Evolutionary conservation across 2,797 vertebrate species (phyloP), one percentile per base, ranked within the genome.

Genomic region (Pempheris klunzingeri): DNA sequence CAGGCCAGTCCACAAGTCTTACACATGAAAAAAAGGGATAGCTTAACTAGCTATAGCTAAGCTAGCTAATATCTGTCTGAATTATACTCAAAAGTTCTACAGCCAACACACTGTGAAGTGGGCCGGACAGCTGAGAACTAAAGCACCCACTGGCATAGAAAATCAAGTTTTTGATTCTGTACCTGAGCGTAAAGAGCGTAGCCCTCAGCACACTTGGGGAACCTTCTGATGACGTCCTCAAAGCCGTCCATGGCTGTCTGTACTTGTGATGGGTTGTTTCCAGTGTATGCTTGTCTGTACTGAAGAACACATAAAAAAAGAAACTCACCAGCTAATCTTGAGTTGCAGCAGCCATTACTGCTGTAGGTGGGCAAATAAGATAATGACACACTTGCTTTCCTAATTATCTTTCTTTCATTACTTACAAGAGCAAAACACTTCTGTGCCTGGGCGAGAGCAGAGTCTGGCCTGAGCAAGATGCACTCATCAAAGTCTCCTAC

Each of bases 221-320:
- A 99, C 90, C 95, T 96, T 89, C 96, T 95, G 87, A 99, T 99
- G 55, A 99, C 97, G 3, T 98, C 97, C 91, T 99, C 97, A 89
- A 99, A 99, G 68, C 97, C 97, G 55, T 98, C 96, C 96, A 99
- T 97, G 88, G 98, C 98, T 12, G 93, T 96, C 92, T 99, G 97
- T 39, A 99, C 96, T 88, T 98, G 97, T 81, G 96, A 92, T 38
- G 96, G 94, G 92, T 97, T 98, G 87, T 95, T 99, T 92, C 98
- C 98, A n/a, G 97, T 99, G 87, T 99, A 99, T 0, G 97, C 98
- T 60, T 99, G 98, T 78, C 98, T 96, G 93, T 99, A 99, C 98
- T 99, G 83, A 61, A 92, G 47, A 50, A 18, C 5, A 86, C 1
- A 74, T n/a, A 7, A 58, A 5, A 66, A 57, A 57, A 59, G 1